Evolutionary conservation across 2,113 vertebrate genomes (phyloP), one percentile per base, ranked within the genome.

Genomic region (Cyanistes caeruleus): DNA sequence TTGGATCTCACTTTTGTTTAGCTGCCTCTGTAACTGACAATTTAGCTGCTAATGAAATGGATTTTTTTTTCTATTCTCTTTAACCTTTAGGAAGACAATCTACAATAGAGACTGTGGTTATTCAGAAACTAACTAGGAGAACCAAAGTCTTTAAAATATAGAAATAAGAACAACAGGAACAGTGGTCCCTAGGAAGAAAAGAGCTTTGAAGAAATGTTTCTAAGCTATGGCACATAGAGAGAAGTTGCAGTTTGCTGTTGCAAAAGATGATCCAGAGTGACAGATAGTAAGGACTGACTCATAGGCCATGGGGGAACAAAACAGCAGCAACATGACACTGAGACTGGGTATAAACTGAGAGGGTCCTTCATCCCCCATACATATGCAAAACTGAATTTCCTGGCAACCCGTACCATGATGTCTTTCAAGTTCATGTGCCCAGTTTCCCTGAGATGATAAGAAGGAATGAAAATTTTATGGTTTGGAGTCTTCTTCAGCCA

Each of bases 231-330:
- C 11, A 39, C 7, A 12, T 10, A n/a, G 35, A 23, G 16, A 68
- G 44, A 77, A 13, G 49, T 25, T 76, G 11, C 20, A 63, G 13
- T 27, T 33, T 87, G 19, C 16, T 84, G 31, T 41, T 77, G 33
- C 21, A 55, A 46, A 73, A 55, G 28, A 23, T 64, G 20, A 64
- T 43, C 52, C 35, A 60, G 23, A 46, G 53, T 35, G 39, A 37
- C 11, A 67, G 28, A 63, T 3, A 27, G 39, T 84, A 76, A 68
- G 28, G 17, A 51, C 9, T 1, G 8, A 51, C 14, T 51, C 2
- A 0, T 13, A 51, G 20, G 2, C 25, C 2, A 9, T 11, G 19
- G 11, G 3, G 5, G 3, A 21, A 23, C 13, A 58, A 60, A 68
- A 14, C 15, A 80, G 41, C 8, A 74, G 25, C 6, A 51, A 49